phyloP scores from a whole-genome alignment of 2,113 vertebrate genomes.

The Trematocara unimaculatum region DNA sequence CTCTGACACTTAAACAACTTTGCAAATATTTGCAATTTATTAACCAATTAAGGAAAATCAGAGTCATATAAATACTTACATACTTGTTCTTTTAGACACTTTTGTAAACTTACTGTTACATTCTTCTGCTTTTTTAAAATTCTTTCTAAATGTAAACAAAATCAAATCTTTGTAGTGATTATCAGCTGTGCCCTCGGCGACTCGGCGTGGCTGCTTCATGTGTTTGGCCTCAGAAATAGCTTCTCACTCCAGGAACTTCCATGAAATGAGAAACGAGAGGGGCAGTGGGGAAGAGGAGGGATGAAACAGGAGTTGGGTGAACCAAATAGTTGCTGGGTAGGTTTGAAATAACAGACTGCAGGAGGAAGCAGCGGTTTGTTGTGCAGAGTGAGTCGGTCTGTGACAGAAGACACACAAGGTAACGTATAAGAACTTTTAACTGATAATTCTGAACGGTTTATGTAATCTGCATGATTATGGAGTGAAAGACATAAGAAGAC shows the following conservation, averaged over 20 bases:
- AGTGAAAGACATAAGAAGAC: accelerated
- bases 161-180: not conserved
- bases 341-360: not conserved
- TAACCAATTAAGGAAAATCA: not conserved
- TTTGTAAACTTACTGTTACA: not conserved
- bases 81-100: not conserved
- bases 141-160: not conserved
- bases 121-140: not conserved
- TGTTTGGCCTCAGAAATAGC: not conserved
- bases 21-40: not conserved
- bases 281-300: not conserved
- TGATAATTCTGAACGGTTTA: not conserved
- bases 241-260: not conserved
- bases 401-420: not conserved
- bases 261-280: not conserved
- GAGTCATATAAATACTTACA: not conserved
- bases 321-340: not conserved
- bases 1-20: too few species aligned
- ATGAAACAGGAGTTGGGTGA: not conserved
- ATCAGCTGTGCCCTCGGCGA: not conserved
- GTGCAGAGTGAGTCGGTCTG: too few species aligned
- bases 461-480: not conserved
- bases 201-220: not conserved
- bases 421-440: not conserved
- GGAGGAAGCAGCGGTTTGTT: not conserved